Evolutionary conservation across 2,113 vertebrate species (phyloP).

Genomic region (Notarius quadriscutis): DNA sequence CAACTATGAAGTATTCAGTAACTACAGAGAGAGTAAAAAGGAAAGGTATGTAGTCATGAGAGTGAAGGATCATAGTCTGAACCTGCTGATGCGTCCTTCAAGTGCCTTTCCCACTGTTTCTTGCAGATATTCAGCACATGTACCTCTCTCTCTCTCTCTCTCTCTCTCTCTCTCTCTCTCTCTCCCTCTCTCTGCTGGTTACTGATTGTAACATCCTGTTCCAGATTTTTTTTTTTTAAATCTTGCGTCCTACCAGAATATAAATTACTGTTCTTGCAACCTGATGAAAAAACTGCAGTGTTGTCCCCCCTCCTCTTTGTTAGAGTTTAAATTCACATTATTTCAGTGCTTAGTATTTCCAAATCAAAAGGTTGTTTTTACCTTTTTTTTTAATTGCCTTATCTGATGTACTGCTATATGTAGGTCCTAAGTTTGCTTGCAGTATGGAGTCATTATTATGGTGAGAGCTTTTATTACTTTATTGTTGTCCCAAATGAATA

Average conservation of each 20-base stretch:
- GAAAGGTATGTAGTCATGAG: background rate
- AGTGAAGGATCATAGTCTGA: background rate
- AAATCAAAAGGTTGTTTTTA: background rate
- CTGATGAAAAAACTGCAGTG: background rate
- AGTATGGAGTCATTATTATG: background rate
- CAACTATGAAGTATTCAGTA: background rate
- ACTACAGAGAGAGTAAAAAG: background rate
- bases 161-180: background rate
- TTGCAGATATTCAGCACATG: background rate
- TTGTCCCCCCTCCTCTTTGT: too few relatives aligned
- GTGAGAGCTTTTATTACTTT: background rate
- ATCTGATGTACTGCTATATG: background rate
- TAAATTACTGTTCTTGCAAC: background rate
- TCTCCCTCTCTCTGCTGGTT: background rate
- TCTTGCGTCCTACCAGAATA: background rate
- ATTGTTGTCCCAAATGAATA: background rate
- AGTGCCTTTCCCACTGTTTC: background rate
- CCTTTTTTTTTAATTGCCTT: background rate
- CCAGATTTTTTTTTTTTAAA: background rate
- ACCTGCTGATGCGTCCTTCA: background rate
- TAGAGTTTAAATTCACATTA: background rate
- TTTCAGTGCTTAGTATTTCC: background rate
- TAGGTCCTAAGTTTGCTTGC: background rate
- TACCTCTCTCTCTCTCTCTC: background rate
- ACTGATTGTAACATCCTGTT: background rate